Base-by-base conservation (phyloP, 2,113 vertebrate genomes). In the Petroica traversi region DNA sequence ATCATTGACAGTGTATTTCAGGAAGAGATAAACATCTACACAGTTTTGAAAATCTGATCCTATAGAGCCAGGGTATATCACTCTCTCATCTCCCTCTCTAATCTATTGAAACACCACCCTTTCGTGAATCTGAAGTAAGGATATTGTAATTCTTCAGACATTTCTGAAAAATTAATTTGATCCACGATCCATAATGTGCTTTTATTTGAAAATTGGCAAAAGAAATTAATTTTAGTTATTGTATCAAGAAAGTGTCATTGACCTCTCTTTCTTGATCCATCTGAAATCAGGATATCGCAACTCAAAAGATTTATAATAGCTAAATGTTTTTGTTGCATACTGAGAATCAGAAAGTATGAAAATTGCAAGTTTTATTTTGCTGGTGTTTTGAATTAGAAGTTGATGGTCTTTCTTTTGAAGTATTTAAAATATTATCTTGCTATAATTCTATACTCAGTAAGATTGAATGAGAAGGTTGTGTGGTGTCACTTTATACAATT, bases 401-500 rank as follows among this genome's bases (percentile, higher is more conserved):
- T 96, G 96, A 96, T 95, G 94, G 89, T 93, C 95, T 97, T 97
- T 95, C 94, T 97, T 98, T 97, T 97, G 93, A 97, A 96, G 88
- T 92, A 94, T 86, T 93, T 88, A 74, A 88, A 94, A 68, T 96
- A 87, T 97, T 95, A 97, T 92, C 89, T 67, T 77, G 34, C 72
- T 94, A 26, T 92, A 97, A 96, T 95, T 97, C 94, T 88, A 55
- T 95, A 96, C 97, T 96, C 93, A 95, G 91, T 93, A 81, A 93
- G 93, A 89, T 64, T 93, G 92, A 96, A 96, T 93, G 81, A 95
- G 92, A 89, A 93, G 63, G 69, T 97, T 97, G 63, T 72, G 67
- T 95, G 79, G 89, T 97, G 88, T 98, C 97, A 96, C 89, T 98
- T 97, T 96, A 92, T 64, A 96, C 96, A 98, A 96, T 96, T 97